Evolutionary conservation across 2,797 vertebrate genomes (phyloP).

Genomic region (Epinephelus coioides): DNA sequence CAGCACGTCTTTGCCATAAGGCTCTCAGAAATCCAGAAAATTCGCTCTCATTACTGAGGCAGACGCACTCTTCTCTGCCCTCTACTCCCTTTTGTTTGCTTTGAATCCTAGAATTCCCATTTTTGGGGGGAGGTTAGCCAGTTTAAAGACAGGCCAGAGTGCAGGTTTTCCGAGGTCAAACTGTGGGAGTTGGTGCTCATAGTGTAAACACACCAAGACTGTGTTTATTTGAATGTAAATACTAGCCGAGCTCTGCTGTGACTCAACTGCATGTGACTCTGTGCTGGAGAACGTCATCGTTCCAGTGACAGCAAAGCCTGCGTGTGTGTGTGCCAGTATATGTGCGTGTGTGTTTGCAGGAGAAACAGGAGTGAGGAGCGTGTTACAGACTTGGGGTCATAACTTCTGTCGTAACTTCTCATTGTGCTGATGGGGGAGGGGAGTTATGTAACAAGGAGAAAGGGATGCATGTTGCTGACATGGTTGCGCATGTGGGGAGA

Average conservation of each 20-base stretch:
- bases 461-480: constrained; percentile 60
- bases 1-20: constrained; percentile 20
- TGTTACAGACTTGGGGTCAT: constrained; percentile 56
- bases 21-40: constrained; percentile 38
- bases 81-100: constrained; percentile 29
- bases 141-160: constrained; percentile 16
- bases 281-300: constrained; percentile 35
- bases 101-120: constrained; percentile 36
- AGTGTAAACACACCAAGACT: constrained; percentile 52
- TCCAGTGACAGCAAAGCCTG: constrained; percentile 42
- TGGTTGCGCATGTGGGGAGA: constrained; percentile 30
- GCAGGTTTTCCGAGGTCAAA: constrained; percentile 53
- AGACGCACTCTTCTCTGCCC: constrained; percentile 8
- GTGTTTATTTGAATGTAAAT: constrained; percentile 65
- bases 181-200: constrained; percentile 42
- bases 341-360: constrained; percentile 23
- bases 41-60: constrained; percentile 19
- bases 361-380: constrained; percentile 32
- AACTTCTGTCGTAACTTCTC: constrained; percentile 64
- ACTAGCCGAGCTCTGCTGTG: constrained; percentile 46
- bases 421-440: constrained; percentile 42
- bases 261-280: constrained; percentile 65
- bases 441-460: constrained; percentile 63
- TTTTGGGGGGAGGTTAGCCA: not conserved
- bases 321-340: not conserved